Conservation (phyloP, 2,797 vertebrate genomes). For the Okamejei kenojei region DNA sequence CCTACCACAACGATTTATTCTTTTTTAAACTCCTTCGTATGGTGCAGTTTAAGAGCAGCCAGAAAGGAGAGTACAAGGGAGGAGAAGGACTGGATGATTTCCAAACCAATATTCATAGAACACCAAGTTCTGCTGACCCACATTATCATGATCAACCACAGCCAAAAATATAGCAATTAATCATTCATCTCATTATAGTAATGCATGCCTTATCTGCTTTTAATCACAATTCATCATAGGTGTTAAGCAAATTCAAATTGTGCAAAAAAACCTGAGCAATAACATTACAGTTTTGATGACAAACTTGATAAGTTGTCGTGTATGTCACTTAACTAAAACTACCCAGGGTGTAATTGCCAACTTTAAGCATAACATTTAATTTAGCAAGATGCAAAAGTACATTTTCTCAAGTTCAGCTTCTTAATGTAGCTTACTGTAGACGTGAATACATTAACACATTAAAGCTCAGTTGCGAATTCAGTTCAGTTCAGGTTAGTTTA, state of each 20-base stretch:
- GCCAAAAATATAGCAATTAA: background rate
- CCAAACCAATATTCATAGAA: background rate
- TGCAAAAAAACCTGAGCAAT: background rate
- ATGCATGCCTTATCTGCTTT: background rate
- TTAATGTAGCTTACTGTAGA: no score
- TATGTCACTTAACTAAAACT: background rate
- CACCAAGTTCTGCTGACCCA: background rate
- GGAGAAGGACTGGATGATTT: background rate
- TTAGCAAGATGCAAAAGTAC: background rate
- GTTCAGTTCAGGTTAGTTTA: no score
- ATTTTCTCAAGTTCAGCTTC: background rate
- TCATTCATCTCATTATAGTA: background rate
- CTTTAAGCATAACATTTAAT: background rate
- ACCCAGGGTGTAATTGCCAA: background rate
- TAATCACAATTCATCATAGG: background rate
- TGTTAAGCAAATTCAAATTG: background rate
- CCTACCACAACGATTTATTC: background rate
- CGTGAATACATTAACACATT: background rate
- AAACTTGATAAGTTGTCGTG: background rate
- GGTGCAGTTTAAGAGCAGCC: background rate
- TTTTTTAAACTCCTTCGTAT: background rate
- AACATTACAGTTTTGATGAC: background rate
- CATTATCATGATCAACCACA: background rate
- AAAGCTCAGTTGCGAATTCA: background rate
- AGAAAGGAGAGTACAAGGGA: background rate